Evolutionary conservation across 1,140 invertebrate genomes (phyloP).

Genomic region (Rhopalosiphum maidis): DNA sequence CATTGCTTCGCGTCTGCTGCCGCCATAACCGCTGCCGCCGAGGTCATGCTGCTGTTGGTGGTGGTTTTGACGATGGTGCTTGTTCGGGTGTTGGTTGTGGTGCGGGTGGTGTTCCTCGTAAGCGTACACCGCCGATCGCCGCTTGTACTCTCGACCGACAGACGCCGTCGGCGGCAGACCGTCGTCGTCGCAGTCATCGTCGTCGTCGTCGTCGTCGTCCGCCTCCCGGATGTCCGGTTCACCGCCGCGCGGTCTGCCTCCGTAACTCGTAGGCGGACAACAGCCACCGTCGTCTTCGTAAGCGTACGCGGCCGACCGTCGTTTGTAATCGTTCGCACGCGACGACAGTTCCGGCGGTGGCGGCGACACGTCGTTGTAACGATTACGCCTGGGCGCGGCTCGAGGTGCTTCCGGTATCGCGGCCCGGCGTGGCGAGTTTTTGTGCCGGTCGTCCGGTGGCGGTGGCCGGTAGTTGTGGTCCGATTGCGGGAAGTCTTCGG

Average conservation of each 20-base stretch:
- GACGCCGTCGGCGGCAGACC: not conserved
- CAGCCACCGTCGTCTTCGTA: constrained; percentile 40
- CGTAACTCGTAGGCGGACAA: not conserved
- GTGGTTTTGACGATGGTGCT: constrained; percentile 18
- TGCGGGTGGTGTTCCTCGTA: constrained; percentile 48
- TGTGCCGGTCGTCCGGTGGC: constrained; percentile 44
- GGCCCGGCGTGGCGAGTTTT: not conserved
- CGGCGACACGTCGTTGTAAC: not conserved
- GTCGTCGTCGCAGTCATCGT: not conserved
- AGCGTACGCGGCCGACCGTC: constrained; percentile 48
- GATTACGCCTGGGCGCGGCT: constrained; percentile 46
- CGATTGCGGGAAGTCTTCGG: constrained; percentile 49
- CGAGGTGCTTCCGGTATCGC: not conserved
- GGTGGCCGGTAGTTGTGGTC: constrained; percentile 32
- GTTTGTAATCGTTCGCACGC: constrained; percentile 3
- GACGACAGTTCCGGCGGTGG: not conserved
- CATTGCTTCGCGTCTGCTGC: not conserved
- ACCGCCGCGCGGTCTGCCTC: not conserved
- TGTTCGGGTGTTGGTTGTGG: not conserved
- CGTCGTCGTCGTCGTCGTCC: not conserved
- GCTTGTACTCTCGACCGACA: constrained; percentile 12
- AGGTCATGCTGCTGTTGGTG: not conserved
- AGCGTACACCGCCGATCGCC: constrained; percentile 49
- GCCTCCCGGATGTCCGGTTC: not conserved
- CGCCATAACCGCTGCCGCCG: not conserved